Conservation (phyloP, 2,888 invertebrate genomes). For the Volucella bombylans region DNA sequence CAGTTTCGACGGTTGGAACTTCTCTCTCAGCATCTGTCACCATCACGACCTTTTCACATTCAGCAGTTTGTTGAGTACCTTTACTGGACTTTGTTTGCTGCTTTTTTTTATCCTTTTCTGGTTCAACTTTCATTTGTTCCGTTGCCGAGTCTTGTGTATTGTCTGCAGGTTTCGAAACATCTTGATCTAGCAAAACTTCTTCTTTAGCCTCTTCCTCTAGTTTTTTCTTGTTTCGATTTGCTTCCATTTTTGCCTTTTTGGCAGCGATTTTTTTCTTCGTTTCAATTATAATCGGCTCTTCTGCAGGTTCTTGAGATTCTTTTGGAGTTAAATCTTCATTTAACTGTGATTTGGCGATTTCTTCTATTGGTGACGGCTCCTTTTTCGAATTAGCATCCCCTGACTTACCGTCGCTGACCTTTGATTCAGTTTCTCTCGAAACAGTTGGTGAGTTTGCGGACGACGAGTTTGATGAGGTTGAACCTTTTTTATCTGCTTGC, state of each 20-base stretch:
- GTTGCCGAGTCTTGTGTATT: neutral
- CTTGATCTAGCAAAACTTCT: neutral
- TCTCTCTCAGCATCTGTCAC: neutral
- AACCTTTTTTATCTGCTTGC: constrained; percentile 36
- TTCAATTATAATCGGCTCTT: constrained; percentile 51
- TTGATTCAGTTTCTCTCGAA: constrained; percentile 9
- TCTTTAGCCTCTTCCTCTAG: constrained; percentile 61
- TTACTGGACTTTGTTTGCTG: constrained; percentile 15
- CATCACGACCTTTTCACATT: neutral
- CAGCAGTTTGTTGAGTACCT: constrained; percentile 1
- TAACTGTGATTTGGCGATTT: neutral
- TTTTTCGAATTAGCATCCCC: constrained; percentile 15
- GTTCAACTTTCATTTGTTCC: constrained; percentile 3
- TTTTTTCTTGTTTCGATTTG: constrained; percentile 74
- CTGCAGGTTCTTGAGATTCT: constrained; percentile 8
- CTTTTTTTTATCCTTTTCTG: constrained; percentile 53
- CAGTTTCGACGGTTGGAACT: neutral
- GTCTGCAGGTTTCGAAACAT: neutral
- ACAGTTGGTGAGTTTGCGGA: constrained; percentile 41
- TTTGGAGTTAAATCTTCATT: constrained; percentile 6
- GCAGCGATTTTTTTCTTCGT: constrained; percentile 73
- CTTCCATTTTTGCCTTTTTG: constrained; percentile 73
- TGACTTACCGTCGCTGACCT: constrained; percentile 9
- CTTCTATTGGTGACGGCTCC: constrained; percentile 17
- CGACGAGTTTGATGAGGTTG: constrained; percentile 15